Evolutionary conservation across 2,113 vertebrate genomes (phyloP).

Genomic region (Apodemus speciosus): DNA sequence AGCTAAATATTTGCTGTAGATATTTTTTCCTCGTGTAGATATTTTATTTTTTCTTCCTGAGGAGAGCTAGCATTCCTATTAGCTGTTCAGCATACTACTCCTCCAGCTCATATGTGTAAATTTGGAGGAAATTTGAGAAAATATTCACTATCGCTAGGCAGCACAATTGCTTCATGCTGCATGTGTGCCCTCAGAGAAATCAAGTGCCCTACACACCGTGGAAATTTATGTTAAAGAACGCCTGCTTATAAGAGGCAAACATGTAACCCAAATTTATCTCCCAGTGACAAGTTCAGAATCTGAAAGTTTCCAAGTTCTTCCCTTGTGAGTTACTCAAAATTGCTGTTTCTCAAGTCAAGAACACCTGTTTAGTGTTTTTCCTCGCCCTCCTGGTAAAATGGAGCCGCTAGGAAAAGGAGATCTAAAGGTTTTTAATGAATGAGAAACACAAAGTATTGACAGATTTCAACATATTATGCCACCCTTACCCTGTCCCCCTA

Average conservation of each 20-base stretch:
- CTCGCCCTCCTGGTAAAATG: slow-evolving; percentile 56
- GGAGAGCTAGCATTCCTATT: slow-evolving; percentile 39
- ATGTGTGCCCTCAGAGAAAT: slow-evolving; percentile 72
- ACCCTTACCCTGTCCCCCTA: slow-evolving; percentile 59
- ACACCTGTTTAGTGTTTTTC: slow-evolving; percentile 77
- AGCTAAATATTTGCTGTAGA: slow-evolving; percentile 58
- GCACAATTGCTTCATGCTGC: slow-evolving; percentile 54
- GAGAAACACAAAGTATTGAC: slow-evolving; percentile 71
- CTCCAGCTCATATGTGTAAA: slow-evolving; percentile 27
- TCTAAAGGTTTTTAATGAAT: slow-evolving; percentile 76
- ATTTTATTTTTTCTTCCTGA: slow-evolving; percentile 42
- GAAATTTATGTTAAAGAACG: slow-evolving; percentile 74
- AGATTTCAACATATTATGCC: slow-evolving; percentile 63
- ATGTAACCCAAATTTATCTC: slow-evolving; percentile 75
- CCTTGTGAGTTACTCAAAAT: slow-evolving; percentile 74
- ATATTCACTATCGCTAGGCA: slow-evolving; percentile 55
- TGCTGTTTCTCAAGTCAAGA: slow-evolving; percentile 77
- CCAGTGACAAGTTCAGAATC: slow-evolving; percentile 74
- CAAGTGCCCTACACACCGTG: slow-evolving; percentile 44
- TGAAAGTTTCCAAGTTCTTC: slow-evolving; percentile 72
- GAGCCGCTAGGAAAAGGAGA: slow-evolving; percentile 54
- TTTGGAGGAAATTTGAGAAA: slow-evolving; percentile 61
- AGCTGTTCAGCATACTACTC: slow-evolving; percentile 25
- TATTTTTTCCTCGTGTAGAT: slow-evolving; percentile 30
- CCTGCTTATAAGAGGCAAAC: slow-evolving; percentile 72